A percentile compares a stretch with the other conserved stretches of the same genome.
phyloP scores from a whole-genome alignment of 2,888 invertebrate species.

The Noctuana brunneofusca region DNA sequence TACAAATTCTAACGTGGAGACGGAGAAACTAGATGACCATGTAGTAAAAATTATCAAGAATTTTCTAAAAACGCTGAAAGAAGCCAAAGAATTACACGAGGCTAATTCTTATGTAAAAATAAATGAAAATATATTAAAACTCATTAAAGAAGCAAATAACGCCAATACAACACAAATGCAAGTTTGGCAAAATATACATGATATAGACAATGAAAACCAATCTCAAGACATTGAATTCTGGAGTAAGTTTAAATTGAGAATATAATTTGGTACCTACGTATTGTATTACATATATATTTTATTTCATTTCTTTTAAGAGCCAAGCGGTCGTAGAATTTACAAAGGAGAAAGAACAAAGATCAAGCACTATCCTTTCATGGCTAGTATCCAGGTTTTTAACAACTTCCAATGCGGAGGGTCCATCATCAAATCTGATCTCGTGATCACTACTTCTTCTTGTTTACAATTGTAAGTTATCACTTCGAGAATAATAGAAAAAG shows the following conservation, averaged over 20 bases:
- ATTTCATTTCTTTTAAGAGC: constrained; percentile 43
- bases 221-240: constrained; percentile 50
- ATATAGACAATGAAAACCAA: constrained; percentile 36
- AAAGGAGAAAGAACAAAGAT: constrained; percentile 54
- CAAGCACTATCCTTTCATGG: constrained; percentile 67
- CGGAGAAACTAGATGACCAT: constrained; percentile 5
- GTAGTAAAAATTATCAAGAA: constrained; percentile 22
- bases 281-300: too few species aligned
- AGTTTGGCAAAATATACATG: constrained; percentile 2
- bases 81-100: constrained; percentile 24
- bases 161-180: background rate
- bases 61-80: constrained; percentile 18
- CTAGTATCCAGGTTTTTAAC: constrained; percentile 62
- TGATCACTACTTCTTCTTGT: constrained; percentile 70
- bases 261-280: background rate
- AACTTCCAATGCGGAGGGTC: constrained; percentile 66
- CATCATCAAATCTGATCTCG: constrained; percentile 64
- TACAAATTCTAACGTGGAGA: background rate
- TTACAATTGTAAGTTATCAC: constrained; percentile 60
- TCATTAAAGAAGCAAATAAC: constrained; percentile 11
- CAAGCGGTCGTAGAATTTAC: constrained; percentile 59
- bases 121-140: constrained; percentile 32
- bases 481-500: too few species aligned
- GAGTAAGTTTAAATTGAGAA: constrained; percentile 51
- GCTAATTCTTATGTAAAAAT: constrained; percentile 11